These are phyloP conservation scores for Drymodes brunneopygia DNA, from an alignment of 2,113 vertebrate genomes.

Conservation along the genomic window DNA sequence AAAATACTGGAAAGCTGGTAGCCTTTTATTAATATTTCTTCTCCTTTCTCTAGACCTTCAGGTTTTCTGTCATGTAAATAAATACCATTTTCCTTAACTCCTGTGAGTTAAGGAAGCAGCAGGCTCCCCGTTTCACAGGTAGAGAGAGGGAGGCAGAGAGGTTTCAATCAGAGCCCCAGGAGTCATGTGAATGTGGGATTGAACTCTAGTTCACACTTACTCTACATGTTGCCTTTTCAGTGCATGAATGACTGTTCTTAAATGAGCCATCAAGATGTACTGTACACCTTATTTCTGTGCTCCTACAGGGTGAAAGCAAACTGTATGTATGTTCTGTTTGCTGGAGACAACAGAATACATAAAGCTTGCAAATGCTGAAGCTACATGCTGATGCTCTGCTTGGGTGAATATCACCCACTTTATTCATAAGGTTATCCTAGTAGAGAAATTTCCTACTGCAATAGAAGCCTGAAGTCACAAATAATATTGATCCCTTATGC, in stretches of 20 bases:
- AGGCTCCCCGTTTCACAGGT: not conserved
- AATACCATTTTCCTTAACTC: not conserved
- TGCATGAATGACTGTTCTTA: not conserved
- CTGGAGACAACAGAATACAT: not conserved
- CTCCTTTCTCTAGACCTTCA: not conserved
- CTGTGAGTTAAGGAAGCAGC: not conserved
- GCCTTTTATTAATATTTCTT: not conserved
- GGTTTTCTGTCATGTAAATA: not conserved
- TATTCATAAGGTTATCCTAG: not conserved
- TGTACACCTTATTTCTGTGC: not conserved
- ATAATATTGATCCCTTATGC: not conserved
- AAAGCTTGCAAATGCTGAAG: not conserved
- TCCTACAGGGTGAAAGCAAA: not conserved
- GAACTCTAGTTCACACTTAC: not conserved
- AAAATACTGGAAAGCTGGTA: not conserved
- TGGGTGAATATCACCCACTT: not conserved
- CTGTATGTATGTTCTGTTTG: not conserved
- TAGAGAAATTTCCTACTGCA: not conserved
- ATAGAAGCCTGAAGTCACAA: not conserved
- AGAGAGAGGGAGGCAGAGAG: not conserved
- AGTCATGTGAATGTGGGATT: not conserved
- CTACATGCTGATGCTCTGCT: not conserved
- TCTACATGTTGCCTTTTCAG: not conserved
- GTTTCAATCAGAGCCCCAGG: not conserved
- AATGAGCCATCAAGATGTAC: not conserved